Base-by-base conservation (phyloP, 2,888 invertebrate genomes). In the Caradrina kadenii region DNA sequence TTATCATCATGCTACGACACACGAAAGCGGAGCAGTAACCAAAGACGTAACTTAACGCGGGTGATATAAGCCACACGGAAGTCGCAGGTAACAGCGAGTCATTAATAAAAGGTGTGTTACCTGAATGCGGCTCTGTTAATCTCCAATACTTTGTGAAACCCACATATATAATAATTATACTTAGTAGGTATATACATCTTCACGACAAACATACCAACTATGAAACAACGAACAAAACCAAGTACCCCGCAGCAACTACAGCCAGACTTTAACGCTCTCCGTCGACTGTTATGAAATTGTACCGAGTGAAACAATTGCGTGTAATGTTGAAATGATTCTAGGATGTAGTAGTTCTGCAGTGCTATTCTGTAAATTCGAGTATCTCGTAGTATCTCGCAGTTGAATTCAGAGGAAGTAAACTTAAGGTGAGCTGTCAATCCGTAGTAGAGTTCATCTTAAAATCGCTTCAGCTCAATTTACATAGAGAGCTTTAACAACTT, bases 221-320 rank as follows among this genome's bases (percentile, higher is more conserved):
- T 59, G 63, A 60, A 63, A 64, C 54, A 39, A 19, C 10, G 17
- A 59, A 68, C 62, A 63, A 49, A 74, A 79, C 48, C 60, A 49
- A 58, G 60, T 63, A 75, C 45, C 39, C 0, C 15, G 4, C 8
- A 53, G 55, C 22, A 53, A 79, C 75, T 74, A 53, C 49, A 53
- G 39, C 35, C 45, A 8, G 58, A 79, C 67, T 79, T 53, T 54
- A 54, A 31, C 42, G 55, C 21, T 73, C 59, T 26, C 42, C 49
- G 26, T 45, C 6, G 26, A n/a, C 59, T 65, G 60, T 61, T 76
- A 53, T 61, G 69, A 63, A 80, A 75, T 76, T 75, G 69, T 75
- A 50, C 60, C 15, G 19, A 73, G 31, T 17, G 19, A 63, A 76
- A 80, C 80, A 63, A 69, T 76, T 69, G 49, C 48, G 35, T 58